Percentiles rank a stretch among this genome's conserved stretches.
Conservation (phyloP, 92 coral and sea anemone species). For the Heteractis magnifica region DNA sequence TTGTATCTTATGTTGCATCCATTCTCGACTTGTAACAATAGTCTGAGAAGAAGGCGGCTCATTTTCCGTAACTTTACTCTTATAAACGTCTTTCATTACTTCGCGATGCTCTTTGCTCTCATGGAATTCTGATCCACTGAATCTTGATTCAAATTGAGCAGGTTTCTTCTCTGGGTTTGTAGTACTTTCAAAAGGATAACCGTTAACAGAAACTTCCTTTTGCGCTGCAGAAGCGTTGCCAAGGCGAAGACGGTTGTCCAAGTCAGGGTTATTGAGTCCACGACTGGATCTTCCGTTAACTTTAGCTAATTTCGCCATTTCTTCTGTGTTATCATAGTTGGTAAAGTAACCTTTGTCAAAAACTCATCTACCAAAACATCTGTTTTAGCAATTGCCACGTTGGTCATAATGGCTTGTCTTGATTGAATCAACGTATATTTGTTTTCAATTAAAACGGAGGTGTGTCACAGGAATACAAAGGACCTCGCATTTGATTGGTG, state of each 20-base stretch:
- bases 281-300: background rate
- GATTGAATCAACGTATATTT: background rate
- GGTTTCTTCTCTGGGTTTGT: background rate
- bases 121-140: background rate
- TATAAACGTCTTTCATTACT: constrained; percentile 12
- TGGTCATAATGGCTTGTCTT: background rate
- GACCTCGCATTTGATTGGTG: background rate
- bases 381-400: background rate
- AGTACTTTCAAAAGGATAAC: background rate
- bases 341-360: background rate
- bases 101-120: constrained; percentile 23
- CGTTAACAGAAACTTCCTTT: background rate
- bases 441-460: background rate
- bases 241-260: background rate
- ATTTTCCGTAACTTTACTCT: background rate
- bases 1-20: background rate
- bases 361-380: background rate
- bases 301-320: background rate
- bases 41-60: too few relatives aligned
- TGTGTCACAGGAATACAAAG: background rate
- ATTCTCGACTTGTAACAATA: background rate
- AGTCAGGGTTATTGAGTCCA: background rate
- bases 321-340: background rate
- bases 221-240: background rate
- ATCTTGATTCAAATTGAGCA: background rate